phyloP scores from a whole-genome alignment of 1,140 invertebrate species.

The Halesus radiatus region DNA sequence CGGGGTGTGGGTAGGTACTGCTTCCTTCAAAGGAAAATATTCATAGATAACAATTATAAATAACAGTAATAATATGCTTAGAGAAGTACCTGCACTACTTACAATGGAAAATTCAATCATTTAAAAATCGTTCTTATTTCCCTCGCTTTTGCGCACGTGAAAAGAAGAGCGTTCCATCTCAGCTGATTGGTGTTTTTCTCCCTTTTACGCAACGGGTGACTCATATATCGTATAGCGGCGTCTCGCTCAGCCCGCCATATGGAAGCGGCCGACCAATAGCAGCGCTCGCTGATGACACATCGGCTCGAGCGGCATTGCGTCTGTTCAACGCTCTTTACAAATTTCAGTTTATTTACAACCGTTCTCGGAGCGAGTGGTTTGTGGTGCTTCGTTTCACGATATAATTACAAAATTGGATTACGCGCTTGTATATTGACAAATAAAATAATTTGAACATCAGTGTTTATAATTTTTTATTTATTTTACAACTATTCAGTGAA shows the following conservation, averaged over 20 bases:
- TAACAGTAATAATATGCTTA: too few species aligned
- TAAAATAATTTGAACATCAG: not conserved
- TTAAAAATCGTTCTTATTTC: not conserved
- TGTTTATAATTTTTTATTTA: slow-evolving; percentile 22
- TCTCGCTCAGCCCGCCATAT: slow-evolving; percentile 36
- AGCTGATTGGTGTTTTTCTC: slow-evolving; percentile 36
- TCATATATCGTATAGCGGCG: slow-evolving; percentile 11
- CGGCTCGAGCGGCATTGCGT: slow-evolving; percentile 7
- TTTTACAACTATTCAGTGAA: slow-evolving; percentile 24
- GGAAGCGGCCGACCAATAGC: slow-evolving; percentile 28
- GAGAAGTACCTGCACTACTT: too few species aligned
- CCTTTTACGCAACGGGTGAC: slow-evolving; percentile 35
- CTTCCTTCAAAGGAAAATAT: too few species aligned
- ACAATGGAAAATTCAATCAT: too few species aligned
- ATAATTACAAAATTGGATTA: slow-evolving; percentile 13
- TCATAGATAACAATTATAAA: too few species aligned
- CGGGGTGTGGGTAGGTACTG: too few species aligned
- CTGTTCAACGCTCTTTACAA: slow-evolving; percentile 14
- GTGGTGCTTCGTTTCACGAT: not conserved
- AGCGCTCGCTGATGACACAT: slow-evolving; percentile 48
- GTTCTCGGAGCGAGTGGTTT: slow-evolving; percentile 32
- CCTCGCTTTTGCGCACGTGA: slow-evolving; percentile 38
- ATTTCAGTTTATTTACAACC: slow-evolving; percentile 48
- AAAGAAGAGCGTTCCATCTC: slow-evolving; percentile 21
- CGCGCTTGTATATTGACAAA: slow-evolving; percentile 31